These are phyloP conservation scores for Coenobita brevimanus DNA, from an alignment of 1,140 invertebrate genomes.

Conservation along the genomic window DNA sequence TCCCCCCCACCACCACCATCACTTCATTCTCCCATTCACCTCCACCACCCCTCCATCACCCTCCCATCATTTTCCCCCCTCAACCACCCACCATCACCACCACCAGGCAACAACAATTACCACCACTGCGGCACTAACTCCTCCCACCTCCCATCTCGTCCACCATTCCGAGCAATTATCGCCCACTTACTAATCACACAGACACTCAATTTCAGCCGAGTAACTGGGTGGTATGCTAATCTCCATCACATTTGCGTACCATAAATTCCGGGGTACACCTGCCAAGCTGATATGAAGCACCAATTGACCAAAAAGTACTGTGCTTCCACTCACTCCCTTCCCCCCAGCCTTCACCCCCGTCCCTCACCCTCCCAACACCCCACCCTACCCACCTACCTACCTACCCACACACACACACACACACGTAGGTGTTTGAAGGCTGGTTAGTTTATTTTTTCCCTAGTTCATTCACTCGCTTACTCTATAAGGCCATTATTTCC, in stretches of 20 bases:
- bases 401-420: too few species aligned
- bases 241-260: conserved; percentile 42
- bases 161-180: too few species aligned
- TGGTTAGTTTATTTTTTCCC: too few species aligned
- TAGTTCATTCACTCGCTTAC: too few species aligned
- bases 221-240: conserved; percentile 29
- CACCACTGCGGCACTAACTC: neutral
- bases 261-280: conserved; percentile 25
- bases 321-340: neutral
- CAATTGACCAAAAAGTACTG: neutral
- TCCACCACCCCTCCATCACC: neutral
- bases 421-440: too few species aligned
- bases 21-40: neutral
- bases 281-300: conserved; percentile 19
- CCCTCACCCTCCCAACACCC: neutral
- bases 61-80: neutral
- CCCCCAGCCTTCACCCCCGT: neutral
- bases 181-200: conserved; percentile 15
- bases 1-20: neutral
- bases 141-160: conserved; percentile 8
- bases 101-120: neutral
- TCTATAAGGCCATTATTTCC: too few species aligned
- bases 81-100: neutral
- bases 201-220: conserved; percentile 28
- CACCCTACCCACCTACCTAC: too few species aligned